Evolutionary conservation across 2,113 vertebrate species (phyloP).

Genomic region (Pao palembangensis): DNA sequence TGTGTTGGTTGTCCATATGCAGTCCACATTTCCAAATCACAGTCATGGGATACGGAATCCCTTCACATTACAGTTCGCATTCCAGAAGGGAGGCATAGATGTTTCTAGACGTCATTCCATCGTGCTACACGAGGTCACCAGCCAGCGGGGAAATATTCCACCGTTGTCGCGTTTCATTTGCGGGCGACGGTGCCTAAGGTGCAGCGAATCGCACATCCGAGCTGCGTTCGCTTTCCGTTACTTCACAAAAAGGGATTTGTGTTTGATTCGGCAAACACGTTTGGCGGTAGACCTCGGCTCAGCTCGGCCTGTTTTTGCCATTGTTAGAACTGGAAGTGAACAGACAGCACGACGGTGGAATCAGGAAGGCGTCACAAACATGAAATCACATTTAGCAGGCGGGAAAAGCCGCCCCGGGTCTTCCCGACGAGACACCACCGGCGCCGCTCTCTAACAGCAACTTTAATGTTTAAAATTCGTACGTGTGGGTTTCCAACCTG

Average conservation of each 20-base stretch:
- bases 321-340: slow-evolving; percentile 12
- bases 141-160: slow-evolving; percentile 21
- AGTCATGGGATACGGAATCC: slow-evolving; percentile 32
- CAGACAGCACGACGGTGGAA: slow-evolving; percentile 1
- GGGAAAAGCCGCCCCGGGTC: too few species aligned
- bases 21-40: slow-evolving; percentile 8
- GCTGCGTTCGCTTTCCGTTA: slow-evolving; percentile 4
- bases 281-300: background rate
- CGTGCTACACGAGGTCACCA: slow-evolving; percentile 32
- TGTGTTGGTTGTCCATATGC: slow-evolving; percentile 23
- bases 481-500: slow-evolving; percentile 44
- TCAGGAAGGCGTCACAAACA: background rate
- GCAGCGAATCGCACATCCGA: slow-evolving; percentile 1
- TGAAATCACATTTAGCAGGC: too few species aligned
- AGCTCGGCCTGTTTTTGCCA: background rate
- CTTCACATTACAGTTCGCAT: slow-evolving; percentile 45
- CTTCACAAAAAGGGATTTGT: slow-evolving; percentile 2
- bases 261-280: slow-evolving; percentile 6
- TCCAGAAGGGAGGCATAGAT: slow-evolving; percentile 42
- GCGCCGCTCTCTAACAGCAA: slow-evolving; percentile 45
- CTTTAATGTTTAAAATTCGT: slow-evolving; percentile 41
- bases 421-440: background rate
- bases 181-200: slow-evolving; percentile 31
- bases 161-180: slow-evolving; percentile 10
- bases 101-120: slow-evolving; percentile 42